Conservation (phyloP, 1,140 invertebrate genomes). For the Calycopis cecrops region DNA sequence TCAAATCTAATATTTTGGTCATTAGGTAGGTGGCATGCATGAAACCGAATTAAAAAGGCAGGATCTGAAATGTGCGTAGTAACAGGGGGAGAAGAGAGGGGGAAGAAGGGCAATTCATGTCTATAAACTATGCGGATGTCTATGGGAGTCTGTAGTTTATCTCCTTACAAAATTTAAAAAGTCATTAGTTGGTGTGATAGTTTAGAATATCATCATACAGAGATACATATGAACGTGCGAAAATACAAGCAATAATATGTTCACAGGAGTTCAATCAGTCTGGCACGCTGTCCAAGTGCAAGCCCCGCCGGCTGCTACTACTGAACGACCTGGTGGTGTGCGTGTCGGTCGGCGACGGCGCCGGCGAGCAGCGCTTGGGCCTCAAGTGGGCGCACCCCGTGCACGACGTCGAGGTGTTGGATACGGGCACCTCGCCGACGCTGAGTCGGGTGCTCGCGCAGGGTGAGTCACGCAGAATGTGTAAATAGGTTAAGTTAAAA, state of each 20-base stretch:
- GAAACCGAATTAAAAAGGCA: no score
- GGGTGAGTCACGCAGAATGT: constrained; percentile 24
- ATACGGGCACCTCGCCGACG: constrained; percentile 87
- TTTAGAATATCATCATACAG: no score
- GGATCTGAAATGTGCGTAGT: no score
- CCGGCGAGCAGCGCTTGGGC: constrained; percentile 84
- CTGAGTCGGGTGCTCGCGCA: constrained; percentile 81
- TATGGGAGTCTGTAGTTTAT: no score
- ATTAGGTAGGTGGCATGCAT: no score
- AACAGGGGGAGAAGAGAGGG: no score
- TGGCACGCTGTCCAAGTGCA: constrained; percentile 88
- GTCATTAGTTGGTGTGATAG: no score
- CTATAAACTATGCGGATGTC: no score
- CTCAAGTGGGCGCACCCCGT: constrained; percentile 94
- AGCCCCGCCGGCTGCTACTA: constrained; percentile 87
- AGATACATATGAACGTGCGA: no score
- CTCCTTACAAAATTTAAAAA: no score
- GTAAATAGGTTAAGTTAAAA: not conserved
- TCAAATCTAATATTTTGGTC: no score
- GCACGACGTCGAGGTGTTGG: constrained; percentile 89
- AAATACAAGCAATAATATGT: not conserved
- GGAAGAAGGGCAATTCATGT: no score
- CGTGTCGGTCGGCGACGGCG: constrained; percentile 88
- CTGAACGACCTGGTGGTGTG: constrained; percentile 95
- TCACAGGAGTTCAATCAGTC: constrained; percentile 90